Evolutionary conservation across 2,797 vertebrate genomes (phyloP), one percentile per base, ranked within the genome.

Genomic region (Enteromius argenteus): DNA sequence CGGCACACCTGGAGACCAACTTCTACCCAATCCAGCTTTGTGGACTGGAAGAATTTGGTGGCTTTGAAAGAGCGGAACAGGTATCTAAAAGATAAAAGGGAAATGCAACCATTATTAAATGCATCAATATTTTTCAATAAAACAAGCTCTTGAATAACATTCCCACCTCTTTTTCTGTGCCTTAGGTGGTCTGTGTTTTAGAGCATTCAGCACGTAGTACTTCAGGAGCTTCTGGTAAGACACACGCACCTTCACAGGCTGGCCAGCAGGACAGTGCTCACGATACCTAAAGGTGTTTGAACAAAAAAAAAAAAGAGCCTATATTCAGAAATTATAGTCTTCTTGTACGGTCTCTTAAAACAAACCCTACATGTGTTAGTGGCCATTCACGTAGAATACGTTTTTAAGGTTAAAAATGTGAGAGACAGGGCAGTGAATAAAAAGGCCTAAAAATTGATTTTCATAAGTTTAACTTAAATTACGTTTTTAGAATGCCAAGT

Each of bases 1-100:
- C 98, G 93, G 91, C 98, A 99, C 71, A 99, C 98, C 92, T 99
- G 98, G 1, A 99, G 94, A 1, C 98, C 98, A 0, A 99, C 98
- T 85, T 99, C 98, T 87, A 99, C 98, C 98, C 98, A 99, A 91
- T 99, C 98, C 89, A 99, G 94, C 91, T 99, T 99, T 0, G 98
- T 99, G 0, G 98, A 99, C 93, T 99, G 98, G 90, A 99, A 99
- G 92, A 99, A 99, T 92, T 99, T 99, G 0, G 98, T 99, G 74
- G 98, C 97, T 91, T 99, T 99, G 93, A 99, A 99, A 66, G 98
- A 99, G 49, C 98, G 98, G 94, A 99, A 99, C 2, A 99, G 94
- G 90, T 99, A 99, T 91, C 98, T 99, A 89, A 53, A 44, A 32
- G 3, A 67, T 42, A 1, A 9, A 0, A 1, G 7, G 37, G 2